These are phyloP conservation scores for Podocnemis expansa DNA, from an alignment of 2,113 vertebrate species.

Conservation along the genomic window DNA sequence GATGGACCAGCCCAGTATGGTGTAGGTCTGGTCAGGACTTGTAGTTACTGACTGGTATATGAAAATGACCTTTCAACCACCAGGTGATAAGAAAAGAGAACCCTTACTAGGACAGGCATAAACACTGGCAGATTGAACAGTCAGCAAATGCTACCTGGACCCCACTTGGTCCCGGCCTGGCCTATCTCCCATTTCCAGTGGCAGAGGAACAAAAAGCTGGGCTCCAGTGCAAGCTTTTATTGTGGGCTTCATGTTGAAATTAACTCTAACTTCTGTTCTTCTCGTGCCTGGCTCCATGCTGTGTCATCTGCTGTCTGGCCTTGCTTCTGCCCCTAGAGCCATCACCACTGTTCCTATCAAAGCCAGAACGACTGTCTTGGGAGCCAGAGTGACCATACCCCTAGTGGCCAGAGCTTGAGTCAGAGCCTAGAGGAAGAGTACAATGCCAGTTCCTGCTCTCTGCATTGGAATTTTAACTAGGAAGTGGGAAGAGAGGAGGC, in stretches of 20 bases:
- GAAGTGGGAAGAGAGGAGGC: neutral
- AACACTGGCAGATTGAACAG: neutral
- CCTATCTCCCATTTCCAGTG: neutral
- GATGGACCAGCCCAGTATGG: too few relatives aligned
- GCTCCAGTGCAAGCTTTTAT: neutral
- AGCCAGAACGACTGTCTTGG: neutral
- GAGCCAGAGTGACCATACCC: neutral
- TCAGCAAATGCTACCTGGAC: neutral
- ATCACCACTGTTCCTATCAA: neutral
- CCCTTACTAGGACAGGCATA: neutral
- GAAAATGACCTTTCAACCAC: slow-evolving; percentile 10
- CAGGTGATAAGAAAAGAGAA: neutral
- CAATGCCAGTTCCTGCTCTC: neutral
- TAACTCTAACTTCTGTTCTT: neutral
- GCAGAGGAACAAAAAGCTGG: neutral
- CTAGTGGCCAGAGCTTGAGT: neutral
- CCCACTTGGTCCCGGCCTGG: neutral
- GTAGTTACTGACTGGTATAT: neutral
- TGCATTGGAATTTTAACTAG: neutral
- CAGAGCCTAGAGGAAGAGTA: neutral
- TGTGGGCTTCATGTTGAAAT: neutral
- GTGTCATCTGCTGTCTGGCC: neutral
- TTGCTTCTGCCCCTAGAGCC: neutral
- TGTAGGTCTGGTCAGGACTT: neutral
- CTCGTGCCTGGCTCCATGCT: neutral